Evolutionary conservation across 64 coral and sea anemone species (phyloP), one percentile per base, ranked within the genome.

Genomic region (Montipora efflorescens): DNA sequence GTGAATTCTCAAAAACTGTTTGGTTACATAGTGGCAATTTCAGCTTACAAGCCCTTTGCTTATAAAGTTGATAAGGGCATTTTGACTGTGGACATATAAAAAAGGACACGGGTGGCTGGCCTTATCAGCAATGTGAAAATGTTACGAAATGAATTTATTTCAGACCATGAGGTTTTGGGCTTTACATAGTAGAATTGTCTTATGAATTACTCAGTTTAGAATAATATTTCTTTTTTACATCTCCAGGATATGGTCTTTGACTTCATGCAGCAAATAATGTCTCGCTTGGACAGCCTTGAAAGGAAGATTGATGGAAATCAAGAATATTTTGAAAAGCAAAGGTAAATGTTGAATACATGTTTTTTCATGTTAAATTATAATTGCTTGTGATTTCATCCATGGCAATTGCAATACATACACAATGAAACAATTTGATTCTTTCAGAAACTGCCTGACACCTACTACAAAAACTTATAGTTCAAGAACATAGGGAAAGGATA

Each of bases 231-330:
- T 46, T 46, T 78, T 43, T 47, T 9, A 78, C 59, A 64, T 78
- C 43, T 47, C 25, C 75, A 78, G 75, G 47, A 78, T 78, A 78
- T 78, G 75, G 13, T 78, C 45, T 78, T 78, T 48, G 75, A 78
- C 75, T 78, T 78, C 45, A 78, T 78, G 43, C 59, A 16, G 59
- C 59, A 64, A 64, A 64, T 78, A 78, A 78, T 44, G 75, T 78
- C 75, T 78, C 15, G 25, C 75, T 48, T 78, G 75, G 46, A 78
- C 13, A 47, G 75, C 75, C 47, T 78, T 78, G 75, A 78, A 47
- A 47, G 13, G 2, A 78, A 48, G 45, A 47, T 78, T 78, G 75
- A 36, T 78, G 75, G 46, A 78, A 78, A 49, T 78, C 45, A 48
- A 44, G 2, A 78, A 78, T 64, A 44, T 43, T 47, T 78, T n/a